These are phyloP conservation scores for Drosophila chauvacae DNA, from an alignment of 1,140 invertebrate species.

Conservation along the genomic window DNA sequence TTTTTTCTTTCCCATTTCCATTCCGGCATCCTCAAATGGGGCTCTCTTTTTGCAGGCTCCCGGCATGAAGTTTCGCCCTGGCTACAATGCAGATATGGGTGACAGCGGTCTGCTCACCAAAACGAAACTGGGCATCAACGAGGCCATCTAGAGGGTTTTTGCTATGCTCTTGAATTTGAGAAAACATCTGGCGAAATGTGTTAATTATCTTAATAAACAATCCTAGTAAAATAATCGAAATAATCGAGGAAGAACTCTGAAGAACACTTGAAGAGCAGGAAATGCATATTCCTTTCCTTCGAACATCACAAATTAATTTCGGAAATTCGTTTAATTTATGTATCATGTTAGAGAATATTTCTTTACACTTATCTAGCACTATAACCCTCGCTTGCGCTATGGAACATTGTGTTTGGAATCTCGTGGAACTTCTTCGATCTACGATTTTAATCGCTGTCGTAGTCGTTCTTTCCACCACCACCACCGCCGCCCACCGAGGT, in stretches of 20 bases:
- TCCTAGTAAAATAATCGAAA: slow-evolving; percentile 66
- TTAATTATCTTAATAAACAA: slow-evolving; percentile 81
- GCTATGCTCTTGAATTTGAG: slow-evolving; percentile 29
- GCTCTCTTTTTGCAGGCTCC: slow-evolving; percentile 84
- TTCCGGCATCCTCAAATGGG: not conserved
- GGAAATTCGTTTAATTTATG: slow-evolving; percentile 50
- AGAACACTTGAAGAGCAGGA: not conserved
- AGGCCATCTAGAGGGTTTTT: slow-evolving; percentile 49
- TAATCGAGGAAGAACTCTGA: not conserved
- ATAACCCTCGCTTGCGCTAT: slow-evolving; percentile 25
- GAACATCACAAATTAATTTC: slow-evolving; percentile 12
- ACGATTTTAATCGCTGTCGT: slow-evolving; percentile 87
- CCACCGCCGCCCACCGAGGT: slow-evolving; percentile 73
- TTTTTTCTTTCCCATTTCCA: not conserved
- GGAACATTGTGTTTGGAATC: slow-evolving; percentile 52
- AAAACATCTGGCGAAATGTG: slow-evolving; percentile 68
- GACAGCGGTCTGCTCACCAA: slow-evolving; percentile 86
- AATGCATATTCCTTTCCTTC: not conserved
- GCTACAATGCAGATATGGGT: slow-evolving; percentile 86
- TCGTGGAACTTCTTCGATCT: not conserved
- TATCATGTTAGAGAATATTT: slow-evolving; percentile 49
- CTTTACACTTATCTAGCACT: slow-evolving; percentile 60
- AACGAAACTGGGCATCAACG: slow-evolving; percentile 66
- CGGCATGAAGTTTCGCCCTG: slow-evolving; percentile 85
- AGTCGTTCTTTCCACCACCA: slow-evolving; percentile 86